A percentile compares a stretch with the other conserved stretches of the same genome.
These are phyloP conservation scores for Tribolium castaneum DNA, from an alignment of 1,140 invertebrate genomes.

Conservation along the genomic window DNA sequence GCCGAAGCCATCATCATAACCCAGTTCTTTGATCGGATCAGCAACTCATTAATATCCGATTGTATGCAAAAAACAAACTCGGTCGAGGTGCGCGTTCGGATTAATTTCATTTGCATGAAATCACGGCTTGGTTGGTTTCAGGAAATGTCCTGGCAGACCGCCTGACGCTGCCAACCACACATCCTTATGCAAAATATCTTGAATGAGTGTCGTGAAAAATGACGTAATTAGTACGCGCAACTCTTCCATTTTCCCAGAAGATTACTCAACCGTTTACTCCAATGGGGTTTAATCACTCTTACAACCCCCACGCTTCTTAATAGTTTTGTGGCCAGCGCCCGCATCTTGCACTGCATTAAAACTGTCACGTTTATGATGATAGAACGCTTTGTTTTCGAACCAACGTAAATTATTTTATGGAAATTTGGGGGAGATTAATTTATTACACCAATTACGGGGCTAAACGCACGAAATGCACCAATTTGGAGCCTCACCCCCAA, in stretches of 20 bases:
- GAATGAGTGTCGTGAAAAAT: conserved; percentile 23
- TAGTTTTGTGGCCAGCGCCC: conserved; percentile 21
- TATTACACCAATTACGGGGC: conserved; percentile 26
- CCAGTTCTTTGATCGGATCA: conserved; percentile 15
- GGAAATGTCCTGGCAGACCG: conserved; percentile 29
- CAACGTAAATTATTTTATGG: conserved; percentile 23
- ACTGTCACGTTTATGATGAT: conserved; percentile 41
- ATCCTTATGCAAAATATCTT: conserved; percentile 18
- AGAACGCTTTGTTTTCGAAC: conserved; percentile 35
- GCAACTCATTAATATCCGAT: neutral
- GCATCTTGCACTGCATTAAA: conserved; percentile 15
- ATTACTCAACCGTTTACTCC: neutral
- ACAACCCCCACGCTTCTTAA: conserved; percentile 6
- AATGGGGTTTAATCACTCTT: neutral
- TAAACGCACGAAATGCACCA: conserved; percentile 6
- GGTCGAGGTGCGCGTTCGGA: neutral
- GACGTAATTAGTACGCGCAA: conserved; percentile 2
- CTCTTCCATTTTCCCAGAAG: conserved; percentile 22
- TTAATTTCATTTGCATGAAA: conserved; percentile 32
- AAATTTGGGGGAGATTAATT: conserved; percentile 33
- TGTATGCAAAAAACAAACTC: neutral
- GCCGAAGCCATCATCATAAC: conserved; percentile 15
- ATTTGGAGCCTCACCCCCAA: neutral
- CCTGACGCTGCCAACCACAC: conserved; percentile 26
- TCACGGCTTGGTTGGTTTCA: conserved; percentile 13